Evolutionary conservation across 2,797 vertebrate genomes (phyloP).

Genomic region (Alosa sapidissima): DNA sequence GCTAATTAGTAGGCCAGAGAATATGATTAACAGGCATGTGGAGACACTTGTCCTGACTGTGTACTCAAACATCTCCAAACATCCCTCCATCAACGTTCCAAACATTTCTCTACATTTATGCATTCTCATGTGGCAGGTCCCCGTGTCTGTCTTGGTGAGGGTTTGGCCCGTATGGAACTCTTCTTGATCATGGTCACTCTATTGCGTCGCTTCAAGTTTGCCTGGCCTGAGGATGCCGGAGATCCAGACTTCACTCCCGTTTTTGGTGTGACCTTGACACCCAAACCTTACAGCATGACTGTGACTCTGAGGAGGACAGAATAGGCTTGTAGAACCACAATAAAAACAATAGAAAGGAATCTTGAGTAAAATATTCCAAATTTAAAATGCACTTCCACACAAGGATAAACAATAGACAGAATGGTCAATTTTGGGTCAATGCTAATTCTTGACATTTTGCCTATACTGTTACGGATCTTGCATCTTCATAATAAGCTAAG

Average conservation of each 20-base stretch:
- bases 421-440: too few species aligned
- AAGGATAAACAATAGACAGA: too few species aligned
- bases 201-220: constrained; percentile 42
- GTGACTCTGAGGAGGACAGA: constrained; percentile 5
- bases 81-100: too few species aligned
- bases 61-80: too few species aligned
- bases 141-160: constrained; percentile 46
- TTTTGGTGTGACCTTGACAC: constrained; percentile 42
- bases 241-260: constrained; percentile 39
- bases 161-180: constrained; percentile 46
- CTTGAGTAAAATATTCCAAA: too few species aligned
- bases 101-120: neutral
- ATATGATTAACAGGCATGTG: too few species aligned
- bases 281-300: constrained; percentile 40
- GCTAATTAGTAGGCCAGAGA: too few species aligned
- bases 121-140: constrained; percentile 27
- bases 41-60: too few species aligned
- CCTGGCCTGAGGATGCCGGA: constrained; percentile 43
- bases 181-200: constrained; percentile 46
- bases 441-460: too few species aligned
- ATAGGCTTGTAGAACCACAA: neutral
- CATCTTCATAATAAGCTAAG: too few species aligned
- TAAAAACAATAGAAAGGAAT: neutral
- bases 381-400: too few species aligned
- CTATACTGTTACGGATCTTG: too few species aligned